Conservation (phyloP, 2,888 invertebrate genomes). For the Polyommatus iphigenia region DNA sequence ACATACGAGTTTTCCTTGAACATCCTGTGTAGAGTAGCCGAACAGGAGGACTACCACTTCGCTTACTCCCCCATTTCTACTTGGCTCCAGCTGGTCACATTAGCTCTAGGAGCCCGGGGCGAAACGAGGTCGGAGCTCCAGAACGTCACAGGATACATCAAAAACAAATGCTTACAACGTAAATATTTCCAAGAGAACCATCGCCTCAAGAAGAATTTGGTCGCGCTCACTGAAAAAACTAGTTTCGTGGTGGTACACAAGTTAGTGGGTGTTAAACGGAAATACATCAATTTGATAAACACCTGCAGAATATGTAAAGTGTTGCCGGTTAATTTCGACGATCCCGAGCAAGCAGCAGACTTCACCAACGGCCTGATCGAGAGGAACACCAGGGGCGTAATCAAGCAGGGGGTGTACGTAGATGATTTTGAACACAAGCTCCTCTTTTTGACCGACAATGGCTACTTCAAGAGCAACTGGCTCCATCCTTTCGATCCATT, state of each 20-base stretch:
- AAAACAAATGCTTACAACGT: slow-evolving; percentile 53
- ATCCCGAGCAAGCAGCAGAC: slow-evolving; percentile 45
- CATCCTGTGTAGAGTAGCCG: slow-evolving; percentile 55
- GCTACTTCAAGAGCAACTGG: slow-evolving; percentile 58
- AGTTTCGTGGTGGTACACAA: slow-evolving; percentile 56
- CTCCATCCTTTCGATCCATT: slow-evolving; percentile 52
- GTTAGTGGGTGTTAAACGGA: slow-evolving; percentile 50
- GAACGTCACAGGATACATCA: slow-evolving; percentile 52
- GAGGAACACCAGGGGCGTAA: slow-evolving; percentile 46
- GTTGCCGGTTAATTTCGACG: slow-evolving; percentile 51
- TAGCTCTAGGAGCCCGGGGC: slow-evolving; percentile 58
- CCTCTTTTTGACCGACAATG: slow-evolving; percentile 55
- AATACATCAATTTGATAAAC: slow-evolving; percentile 49
- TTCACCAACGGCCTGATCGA: slow-evolving; percentile 50
- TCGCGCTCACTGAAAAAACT: slow-evolving; percentile 46
- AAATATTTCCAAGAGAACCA: slow-evolving; percentile 50
- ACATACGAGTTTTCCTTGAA: slow-evolving; percentile 58
- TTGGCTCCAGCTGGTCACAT: slow-evolving; percentile 58
- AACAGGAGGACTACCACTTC: slow-evolving; percentile 56
- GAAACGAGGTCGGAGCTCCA: slow-evolving; percentile 54
- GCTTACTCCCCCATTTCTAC: slow-evolving; percentile 62
- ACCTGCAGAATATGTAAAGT: slow-evolving; percentile 50
- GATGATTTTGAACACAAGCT: slow-evolving; percentile 55
- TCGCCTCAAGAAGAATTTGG: slow-evolving; percentile 48
- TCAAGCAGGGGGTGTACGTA: slow-evolving; percentile 47